Evolutionary conservation across 2,888 invertebrate species (phyloP).

Genomic region (Nemotelus nigrinus): DNA sequence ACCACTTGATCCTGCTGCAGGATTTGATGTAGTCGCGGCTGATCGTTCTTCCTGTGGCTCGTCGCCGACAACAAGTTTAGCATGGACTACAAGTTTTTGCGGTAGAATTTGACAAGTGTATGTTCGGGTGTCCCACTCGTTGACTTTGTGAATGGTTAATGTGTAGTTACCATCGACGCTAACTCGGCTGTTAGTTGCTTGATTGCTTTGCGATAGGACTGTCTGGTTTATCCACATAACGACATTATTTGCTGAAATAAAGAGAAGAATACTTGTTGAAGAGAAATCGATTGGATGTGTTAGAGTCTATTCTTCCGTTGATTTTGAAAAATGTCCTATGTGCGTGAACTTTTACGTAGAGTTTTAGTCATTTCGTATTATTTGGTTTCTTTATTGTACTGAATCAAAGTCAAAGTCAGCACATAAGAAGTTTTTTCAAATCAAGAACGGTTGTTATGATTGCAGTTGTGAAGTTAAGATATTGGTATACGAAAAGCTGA

Average conservation of each 20-base stretch:
- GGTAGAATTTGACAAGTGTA: slow-evolving; percentile 56
- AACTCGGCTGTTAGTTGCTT: slow-evolving; percentile 53
- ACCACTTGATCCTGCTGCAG: slow-evolving; percentile 5
- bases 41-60: slow-evolving; percentile 6
- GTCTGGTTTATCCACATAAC: slow-evolving; percentile 55
- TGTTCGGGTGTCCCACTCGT: slow-evolving; percentile 54
- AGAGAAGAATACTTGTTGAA: not conserved
- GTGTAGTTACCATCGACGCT: slow-evolving; percentile 53
- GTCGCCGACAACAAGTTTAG: slow-evolving; percentile 51
- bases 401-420: too few relatives aligned
- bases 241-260: slow-evolving; percentile 46
- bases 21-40: not conserved
- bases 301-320: too few relatives aligned
- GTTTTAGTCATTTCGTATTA: too few relatives aligned
- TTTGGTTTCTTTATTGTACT: too few relatives aligned
- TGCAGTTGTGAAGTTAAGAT: too few relatives aligned
- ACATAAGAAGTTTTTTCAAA: too few relatives aligned
- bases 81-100: slow-evolving; percentile 50
- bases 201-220: slow-evolving; percentile 53
- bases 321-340: too few relatives aligned
- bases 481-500: too few relatives aligned
- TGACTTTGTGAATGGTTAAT: slow-evolving; percentile 55
- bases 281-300: not conserved
- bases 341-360: too few relatives aligned
- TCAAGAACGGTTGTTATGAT: too few relatives aligned